Base-by-base conservation (phyloP, 2,888 invertebrate species). In the Parascotia fuliginaria region DNA sequence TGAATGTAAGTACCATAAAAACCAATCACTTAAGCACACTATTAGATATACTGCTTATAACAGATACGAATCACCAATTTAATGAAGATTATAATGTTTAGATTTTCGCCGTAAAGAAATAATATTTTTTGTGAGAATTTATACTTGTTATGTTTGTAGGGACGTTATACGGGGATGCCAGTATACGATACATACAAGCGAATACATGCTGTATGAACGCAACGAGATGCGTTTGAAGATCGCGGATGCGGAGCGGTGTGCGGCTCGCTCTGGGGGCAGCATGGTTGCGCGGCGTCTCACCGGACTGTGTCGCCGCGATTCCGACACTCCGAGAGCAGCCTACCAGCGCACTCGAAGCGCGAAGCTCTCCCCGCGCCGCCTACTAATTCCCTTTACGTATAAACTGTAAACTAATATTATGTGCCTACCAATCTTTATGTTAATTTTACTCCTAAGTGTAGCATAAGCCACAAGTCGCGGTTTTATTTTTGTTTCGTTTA, bases 201-300 rank as follows among this genome's bases (percentile, higher is more conserved):
- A 89, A 71, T 91, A 92, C 58, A 85, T 88, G 83, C 86, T 91
- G 82, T 83, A 87, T 59, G 88, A 78, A 66, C 85, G 86, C 70
- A 87, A 70, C 44, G 91, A 85, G 71, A 92, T 79, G 59, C 86
- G 87, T 61, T 90, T 90, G 76, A 92, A 79, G 73, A 92, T 82
- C 75, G 89, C 89, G 76, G 87, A 80, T 77, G 89, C 86, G 72
- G 83, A 81, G 70, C 85, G 87, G 60, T 83, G 85, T 60, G 82
- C 84, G 72, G 81, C 73, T 72, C 89, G 84, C 83, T 91, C 90
- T 57, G 86, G 83, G 70, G 92, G 91, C 84, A 92, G 80, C 92
- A 92, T 92, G 71, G 72, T 81, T 79, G 87, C 76, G 73, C 83
- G 87, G 76, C 69, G 87, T 77, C 83, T 77, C 79, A 74, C 60